Conservation (phyloP, 2,888 invertebrate species). For the Rotaria macrura region DNA sequence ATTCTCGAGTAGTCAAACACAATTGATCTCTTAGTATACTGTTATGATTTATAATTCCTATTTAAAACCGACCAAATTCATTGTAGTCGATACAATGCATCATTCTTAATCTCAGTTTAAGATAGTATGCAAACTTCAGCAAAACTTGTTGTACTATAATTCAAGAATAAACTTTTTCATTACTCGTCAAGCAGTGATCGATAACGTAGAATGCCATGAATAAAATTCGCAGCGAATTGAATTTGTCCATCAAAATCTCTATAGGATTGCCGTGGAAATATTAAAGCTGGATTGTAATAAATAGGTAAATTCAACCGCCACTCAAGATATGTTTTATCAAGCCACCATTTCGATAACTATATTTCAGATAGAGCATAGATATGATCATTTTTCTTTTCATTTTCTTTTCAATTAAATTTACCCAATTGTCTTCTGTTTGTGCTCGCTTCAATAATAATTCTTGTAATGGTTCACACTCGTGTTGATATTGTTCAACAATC, state of each 20-base stretch:
- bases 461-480: constrained; percentile 16
- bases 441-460: constrained; percentile 10
- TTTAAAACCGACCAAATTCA: no score
- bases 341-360: constrained; percentile 32
- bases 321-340: constrained; percentile 30
- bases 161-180: neutral
- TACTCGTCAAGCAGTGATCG: constrained; percentile 26
- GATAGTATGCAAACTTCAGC: no score
- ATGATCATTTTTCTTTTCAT: no score
- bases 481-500: constrained; percentile 12
- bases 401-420: neutral
- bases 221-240: constrained; percentile 29
- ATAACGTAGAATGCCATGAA: constrained; percentile 22
- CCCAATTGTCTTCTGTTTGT: neutral
- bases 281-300: constrained; percentile 16
- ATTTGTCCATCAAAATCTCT: constrained; percentile 29
- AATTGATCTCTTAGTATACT: no score
- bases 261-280: constrained; percentile 25
- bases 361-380: no score
- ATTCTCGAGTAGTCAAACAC: no score
- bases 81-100: no score
- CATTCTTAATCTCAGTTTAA: no score
- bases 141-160: no score
- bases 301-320: constrained; percentile 25
- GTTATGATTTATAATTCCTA: no score